phyloP scores from a whole-genome alignment of 2,797 vertebrate species.

The Sebastes steindachneri region DNA sequence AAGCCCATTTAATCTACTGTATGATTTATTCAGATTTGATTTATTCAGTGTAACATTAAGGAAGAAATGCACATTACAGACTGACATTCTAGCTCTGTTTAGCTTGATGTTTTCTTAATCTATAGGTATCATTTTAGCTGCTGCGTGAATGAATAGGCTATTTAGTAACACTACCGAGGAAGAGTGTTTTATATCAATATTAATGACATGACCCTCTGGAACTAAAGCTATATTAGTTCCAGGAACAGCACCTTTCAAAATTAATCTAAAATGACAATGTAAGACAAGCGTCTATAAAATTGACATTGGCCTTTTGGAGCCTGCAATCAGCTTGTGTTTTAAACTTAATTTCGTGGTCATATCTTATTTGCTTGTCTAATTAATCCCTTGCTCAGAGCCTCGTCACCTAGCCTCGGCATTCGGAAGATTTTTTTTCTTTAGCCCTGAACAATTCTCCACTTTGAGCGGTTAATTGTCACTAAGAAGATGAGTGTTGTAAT shows the following conservation, averaged over 20 bases:
- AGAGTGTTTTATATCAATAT: neutral
- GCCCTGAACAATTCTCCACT: neutral
- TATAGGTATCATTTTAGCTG: neutral
- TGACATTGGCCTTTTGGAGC: neutral
- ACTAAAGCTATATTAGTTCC: neutral
- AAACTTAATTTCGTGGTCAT: neutral
- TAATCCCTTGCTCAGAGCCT: constrained; percentile 17
- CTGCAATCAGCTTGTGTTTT: neutral
- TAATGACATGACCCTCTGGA: constrained; percentile 1
- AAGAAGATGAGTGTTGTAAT: neutral
- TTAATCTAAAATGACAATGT: constrained; percentile 14
- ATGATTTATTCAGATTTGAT: constrained; percentile 65
- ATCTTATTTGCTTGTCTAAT: constrained; percentile 41
- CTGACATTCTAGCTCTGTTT: constrained; percentile 7
- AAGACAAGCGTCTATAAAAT: constrained; percentile 20
- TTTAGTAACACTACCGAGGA: neutral
- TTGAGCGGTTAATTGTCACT: neutral
- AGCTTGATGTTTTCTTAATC: constrained; percentile 1
- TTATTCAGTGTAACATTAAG: constrained; percentile 46
- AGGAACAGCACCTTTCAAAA: constrained; percentile 1
- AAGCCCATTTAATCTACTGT: constrained; percentile 60
- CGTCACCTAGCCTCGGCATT: neutral
- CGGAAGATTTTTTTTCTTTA: neutral
- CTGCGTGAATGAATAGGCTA: neutral
- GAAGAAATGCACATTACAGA: constrained; percentile 16